These are phyloP conservation scores for Masnerella sp. DNA, from an alignment of 2,888 invertebrate genomes.

Conservation along the genomic window DNA sequence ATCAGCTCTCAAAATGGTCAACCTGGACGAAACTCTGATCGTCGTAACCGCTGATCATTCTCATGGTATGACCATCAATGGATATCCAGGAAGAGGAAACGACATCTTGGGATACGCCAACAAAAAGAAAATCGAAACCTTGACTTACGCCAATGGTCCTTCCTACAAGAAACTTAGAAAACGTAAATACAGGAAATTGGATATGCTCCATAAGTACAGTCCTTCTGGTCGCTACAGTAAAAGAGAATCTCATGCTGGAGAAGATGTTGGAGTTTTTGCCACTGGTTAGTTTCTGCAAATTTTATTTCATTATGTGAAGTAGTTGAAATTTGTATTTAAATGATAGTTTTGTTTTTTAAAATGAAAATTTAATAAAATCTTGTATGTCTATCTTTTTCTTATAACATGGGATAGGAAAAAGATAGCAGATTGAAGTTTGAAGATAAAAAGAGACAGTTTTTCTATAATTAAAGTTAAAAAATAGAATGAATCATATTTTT, in stretches of 20 bases:
- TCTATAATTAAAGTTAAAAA: too few species aligned
- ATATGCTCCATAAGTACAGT: conserved; percentile 69
- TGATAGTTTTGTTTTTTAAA: neutral
- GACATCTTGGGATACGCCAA: conserved; percentile 79
- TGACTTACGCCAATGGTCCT: conserved; percentile 83
- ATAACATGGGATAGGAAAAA: too few species aligned
- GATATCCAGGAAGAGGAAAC: conserved; percentile 81
- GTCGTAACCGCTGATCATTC: conserved; percentile 84
- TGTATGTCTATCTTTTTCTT: neutral
- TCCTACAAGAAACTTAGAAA: conserved; percentile 79
- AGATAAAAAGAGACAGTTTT: too few species aligned
- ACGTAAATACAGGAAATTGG: conserved; percentile 70
- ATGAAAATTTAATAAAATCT: neutral
- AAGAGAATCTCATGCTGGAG: conserved; percentile 82
- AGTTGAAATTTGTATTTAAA: neutral
- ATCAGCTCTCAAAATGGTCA: conserved; percentile 78
- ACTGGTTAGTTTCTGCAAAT: conserved; percentile 66
- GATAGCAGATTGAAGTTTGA: too few species aligned
- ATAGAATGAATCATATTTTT: too few species aligned
- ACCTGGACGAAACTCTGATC: conserved; percentile 82
- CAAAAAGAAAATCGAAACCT: conserved; percentile 79
- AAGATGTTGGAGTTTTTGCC: conserved; percentile 85
- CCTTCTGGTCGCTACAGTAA: conserved; percentile 77
- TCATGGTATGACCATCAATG: conserved; percentile 82
- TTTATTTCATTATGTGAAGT: neutral